Evolutionary conservation across 1,140 invertebrate species (phyloP).

Genomic region (Tribolium madens): DNA sequence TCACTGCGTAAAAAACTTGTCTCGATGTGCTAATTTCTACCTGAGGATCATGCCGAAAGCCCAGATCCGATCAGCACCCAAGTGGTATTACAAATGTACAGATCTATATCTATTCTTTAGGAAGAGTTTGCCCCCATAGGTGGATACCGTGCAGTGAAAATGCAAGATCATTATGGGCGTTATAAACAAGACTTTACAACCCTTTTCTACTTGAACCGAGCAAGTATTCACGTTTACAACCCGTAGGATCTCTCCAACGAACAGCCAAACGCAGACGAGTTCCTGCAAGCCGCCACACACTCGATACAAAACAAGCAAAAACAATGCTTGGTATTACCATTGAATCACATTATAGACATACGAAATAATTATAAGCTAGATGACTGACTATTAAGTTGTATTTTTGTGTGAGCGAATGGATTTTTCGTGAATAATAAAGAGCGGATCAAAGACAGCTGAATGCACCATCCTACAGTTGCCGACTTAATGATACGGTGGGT

Average conservation of each 20-base stretch:
- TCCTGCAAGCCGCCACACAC: constrained; percentile 14
- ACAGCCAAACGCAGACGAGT: not conserved
- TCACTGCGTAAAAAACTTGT: not conserved
- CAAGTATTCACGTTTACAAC: constrained; percentile 37
- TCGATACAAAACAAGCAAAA: constrained; percentile 16
- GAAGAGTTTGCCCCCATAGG: not conserved
- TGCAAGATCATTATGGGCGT: constrained; percentile 33
- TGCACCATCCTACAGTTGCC: not conserved
- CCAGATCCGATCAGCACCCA: not conserved
- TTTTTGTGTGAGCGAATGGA: not conserved
- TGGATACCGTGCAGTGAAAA: constrained; percentile 1
- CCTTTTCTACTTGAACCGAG: constrained; percentile 8
- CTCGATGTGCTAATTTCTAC: not conserved
- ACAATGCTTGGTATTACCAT: constrained; percentile 40
- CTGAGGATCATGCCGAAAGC: not conserved
- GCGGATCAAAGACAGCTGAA: not conserved
- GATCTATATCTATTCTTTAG: not conserved
- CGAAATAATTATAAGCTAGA: constrained; percentile 17
- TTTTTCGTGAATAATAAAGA: constrained; percentile 11
- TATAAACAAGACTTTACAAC: constrained; percentile 38
- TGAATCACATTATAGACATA: constrained; percentile 36
- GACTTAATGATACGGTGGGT: constrained; percentile 1
- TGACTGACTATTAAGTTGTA: not conserved
- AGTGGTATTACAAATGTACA: constrained; percentile 5
- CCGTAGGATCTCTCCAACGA: not conserved